Percentiles rank a stretch among this genome's conserved stretches.
These are phyloP conservation scores for Lamellibrachia columna DNA, from an alignment of 2,888 invertebrate species.

Conservation along the genomic window DNA sequence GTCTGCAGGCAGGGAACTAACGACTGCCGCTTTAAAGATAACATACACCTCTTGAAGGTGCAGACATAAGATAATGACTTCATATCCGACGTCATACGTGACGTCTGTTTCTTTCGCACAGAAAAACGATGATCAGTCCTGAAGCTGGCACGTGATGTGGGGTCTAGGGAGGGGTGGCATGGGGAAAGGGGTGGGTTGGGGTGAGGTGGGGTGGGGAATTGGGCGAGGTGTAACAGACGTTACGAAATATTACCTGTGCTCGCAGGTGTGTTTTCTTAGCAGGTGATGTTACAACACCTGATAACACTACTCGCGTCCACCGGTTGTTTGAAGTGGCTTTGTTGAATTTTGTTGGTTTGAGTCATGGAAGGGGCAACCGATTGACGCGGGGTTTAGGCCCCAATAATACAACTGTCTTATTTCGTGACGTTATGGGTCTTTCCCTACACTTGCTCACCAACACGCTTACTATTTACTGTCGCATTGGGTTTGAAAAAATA, in stretches of 20 bases:
- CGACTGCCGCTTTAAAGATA: background rate
- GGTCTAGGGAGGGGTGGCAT: background rate
- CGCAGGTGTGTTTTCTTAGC: background rate
- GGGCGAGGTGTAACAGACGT: background rate
- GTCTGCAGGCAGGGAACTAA: background rate
- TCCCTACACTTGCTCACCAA: no score
- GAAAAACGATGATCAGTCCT: background rate
- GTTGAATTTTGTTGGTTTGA: background rate
- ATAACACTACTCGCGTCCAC: background rate
- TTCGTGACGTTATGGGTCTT: background rate
- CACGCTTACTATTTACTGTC: no score
- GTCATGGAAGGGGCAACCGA: background rate
- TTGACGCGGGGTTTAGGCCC: background rate
- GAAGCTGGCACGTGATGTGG: background rate
- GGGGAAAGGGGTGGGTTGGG: background rate
- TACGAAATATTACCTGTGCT: background rate
- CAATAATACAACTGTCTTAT: background rate
- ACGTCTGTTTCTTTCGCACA: background rate
- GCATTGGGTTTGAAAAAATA: no score
- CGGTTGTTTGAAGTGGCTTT: background rate
- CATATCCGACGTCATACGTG: background rate
- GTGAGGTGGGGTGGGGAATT: background rate
- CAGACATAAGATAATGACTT: background rate
- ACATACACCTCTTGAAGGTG: background rate
- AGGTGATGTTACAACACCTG: background rate